Percentiles rank a stretch among this genome's conserved stretches.
These are phyloP conservation scores for Neelides folsomi DNA, from an alignment of 2,888 invertebrate species.

Conservation along the genomic window DNA sequence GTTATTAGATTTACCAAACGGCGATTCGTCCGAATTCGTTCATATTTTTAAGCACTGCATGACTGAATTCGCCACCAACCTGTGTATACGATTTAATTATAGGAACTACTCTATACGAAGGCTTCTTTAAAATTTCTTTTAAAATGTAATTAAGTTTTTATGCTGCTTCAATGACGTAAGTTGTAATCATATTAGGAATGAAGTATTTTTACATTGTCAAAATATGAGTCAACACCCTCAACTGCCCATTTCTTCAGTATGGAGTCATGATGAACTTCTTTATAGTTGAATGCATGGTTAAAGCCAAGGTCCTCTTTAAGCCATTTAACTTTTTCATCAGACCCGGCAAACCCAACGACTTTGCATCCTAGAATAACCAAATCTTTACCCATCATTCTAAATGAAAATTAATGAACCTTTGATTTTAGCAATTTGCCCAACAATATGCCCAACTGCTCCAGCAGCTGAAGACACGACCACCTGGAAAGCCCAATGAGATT, in stretches of 20 bases:
- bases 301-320: conserved; percentile 49
- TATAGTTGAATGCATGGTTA: conserved; percentile 59
- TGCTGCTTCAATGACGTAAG: neutral
- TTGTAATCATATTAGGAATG: neutral
- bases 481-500: too few species aligned
- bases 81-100: conserved; percentile 34
- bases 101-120: too few species aligned
- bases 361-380: conserved; percentile 41
- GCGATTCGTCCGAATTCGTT: conserved; percentile 48
- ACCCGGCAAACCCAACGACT: conserved; percentile 58
- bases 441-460: conserved; percentile 59
- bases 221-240: conserved; percentile 60
- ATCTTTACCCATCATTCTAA: too few species aligned
- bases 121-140: neutral
- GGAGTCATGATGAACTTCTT: conserved; percentile 44
- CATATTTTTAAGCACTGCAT: conserved; percentile 49
- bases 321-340: conserved; percentile 57
- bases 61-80: conserved; percentile 56
- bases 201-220: conserved; percentile 53
- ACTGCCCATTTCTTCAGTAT: conserved; percentile 51
- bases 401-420: conserved; percentile 40
- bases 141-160: neutral
- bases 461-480: conserved; percentile 61
- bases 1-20: conserved; percentile 44
- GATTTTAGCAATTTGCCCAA: conserved; percentile 64